Conservation (phyloP, 2,888 invertebrate species). For the Eremobia ochroleuca region DNA sequence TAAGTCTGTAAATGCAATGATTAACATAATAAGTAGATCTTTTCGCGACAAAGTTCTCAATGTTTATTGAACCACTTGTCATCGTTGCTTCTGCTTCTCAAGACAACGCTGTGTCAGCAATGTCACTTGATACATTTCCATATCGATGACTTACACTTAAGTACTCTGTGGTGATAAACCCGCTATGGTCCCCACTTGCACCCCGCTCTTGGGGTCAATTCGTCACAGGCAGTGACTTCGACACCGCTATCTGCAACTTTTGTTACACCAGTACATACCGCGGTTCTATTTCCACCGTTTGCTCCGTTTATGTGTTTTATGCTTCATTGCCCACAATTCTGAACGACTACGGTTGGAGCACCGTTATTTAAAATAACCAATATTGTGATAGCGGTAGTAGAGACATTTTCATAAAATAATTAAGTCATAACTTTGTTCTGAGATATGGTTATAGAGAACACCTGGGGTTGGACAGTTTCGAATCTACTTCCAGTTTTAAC, state of each 20-base stretch:
- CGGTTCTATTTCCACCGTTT: constrained; percentile 66
- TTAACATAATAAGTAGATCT: too few relatives aligned
- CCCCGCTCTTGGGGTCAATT: constrained; percentile 68
- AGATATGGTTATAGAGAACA: constrained; percentile 20
- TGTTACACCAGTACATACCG: constrained; percentile 70
- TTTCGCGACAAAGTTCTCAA: background rate
- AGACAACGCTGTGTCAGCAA: background rate
- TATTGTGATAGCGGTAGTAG: constrained; percentile 32
- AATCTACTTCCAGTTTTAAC: background rate
- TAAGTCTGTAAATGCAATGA: background rate
- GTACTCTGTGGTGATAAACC: background rate
- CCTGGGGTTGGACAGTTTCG: constrained; percentile 10
- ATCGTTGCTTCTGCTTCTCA: background rate
- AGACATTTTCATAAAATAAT: constrained; percentile 37
- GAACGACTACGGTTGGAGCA: constrained; percentile 33
- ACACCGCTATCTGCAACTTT: constrained; percentile 78
- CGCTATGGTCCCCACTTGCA: constrained; percentile 32
- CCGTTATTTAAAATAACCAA: constrained; percentile 54
- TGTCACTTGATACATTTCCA: background rate
- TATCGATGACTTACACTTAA: background rate
- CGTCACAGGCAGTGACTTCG: constrained; percentile 79
- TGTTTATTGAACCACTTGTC: background rate
- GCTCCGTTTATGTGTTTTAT: constrained; percentile 68
- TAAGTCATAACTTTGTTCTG: constrained; percentile 31
- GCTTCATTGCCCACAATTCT: constrained; percentile 60